A percentile compares a stretch with the other conserved stretches of the same genome.
These are phyloP conservation scores for Megamerina dolium DNA, from an alignment of 2,888 invertebrate species.

Conservation along the genomic window DNA sequence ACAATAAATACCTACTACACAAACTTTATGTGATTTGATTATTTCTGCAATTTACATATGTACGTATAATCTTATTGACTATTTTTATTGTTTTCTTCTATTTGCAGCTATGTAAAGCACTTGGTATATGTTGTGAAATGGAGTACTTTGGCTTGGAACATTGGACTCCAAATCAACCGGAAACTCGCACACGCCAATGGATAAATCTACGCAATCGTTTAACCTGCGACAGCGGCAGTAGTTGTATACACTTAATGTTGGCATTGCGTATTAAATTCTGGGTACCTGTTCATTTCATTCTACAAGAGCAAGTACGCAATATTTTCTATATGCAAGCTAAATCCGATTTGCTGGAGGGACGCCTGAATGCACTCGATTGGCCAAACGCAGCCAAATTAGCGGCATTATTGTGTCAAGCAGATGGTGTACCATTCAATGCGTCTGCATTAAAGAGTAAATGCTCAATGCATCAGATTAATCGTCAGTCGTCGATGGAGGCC, in stretches of 20 bases:
- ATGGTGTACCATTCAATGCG: constrained; percentile 44
- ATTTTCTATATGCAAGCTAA: constrained; percentile 81
- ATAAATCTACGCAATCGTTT: constrained; percentile 71
- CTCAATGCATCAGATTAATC: constrained; percentile 37
- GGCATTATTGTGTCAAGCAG: constrained; percentile 67
- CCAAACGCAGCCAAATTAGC: constrained; percentile 64
- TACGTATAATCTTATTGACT: no score
- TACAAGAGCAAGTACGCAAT: constrained; percentile 76
- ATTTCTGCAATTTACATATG: no score
- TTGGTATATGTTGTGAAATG: constrained; percentile 76
- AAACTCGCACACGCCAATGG: constrained; percentile 74
- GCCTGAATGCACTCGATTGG: constrained; percentile 65
- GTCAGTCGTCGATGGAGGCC: constrained; percentile 27
- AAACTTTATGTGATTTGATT: no score
- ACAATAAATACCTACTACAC: no score
- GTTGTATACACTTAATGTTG: constrained; percentile 43
- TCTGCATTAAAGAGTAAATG: constrained; percentile 39
- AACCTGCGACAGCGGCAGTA: constrained; percentile 41
- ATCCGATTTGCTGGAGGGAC: constrained; percentile 67
- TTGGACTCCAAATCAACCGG: constrained; percentile 49
- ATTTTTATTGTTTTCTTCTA: constrained; percentile 15
- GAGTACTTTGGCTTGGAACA: constrained; percentile 83
- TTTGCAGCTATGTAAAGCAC: constrained; percentile 70
- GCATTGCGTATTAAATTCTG: constrained; percentile 71
- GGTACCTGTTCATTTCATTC: constrained; percentile 81